phyloP scores from a whole-genome alignment of 2,797 vertebrate species.

The Darevskia nairensis region DNA sequence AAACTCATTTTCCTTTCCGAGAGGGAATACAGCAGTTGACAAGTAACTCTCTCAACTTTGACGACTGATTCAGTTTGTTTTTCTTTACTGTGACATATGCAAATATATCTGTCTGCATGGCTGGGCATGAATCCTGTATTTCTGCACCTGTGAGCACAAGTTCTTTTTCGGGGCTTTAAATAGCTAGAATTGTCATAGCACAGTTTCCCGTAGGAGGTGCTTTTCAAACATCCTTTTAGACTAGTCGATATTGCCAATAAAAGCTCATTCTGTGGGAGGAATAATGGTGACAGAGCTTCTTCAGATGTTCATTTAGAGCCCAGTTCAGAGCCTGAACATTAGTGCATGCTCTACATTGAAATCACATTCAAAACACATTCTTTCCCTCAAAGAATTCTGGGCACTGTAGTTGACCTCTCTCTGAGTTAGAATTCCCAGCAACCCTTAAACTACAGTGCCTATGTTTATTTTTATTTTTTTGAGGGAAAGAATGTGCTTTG shows the following conservation, averaged over 20 bases:
- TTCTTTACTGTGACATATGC: conserved; percentile 12
- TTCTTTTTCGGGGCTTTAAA: conserved; percentile 16
- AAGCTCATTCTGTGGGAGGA: background rate
- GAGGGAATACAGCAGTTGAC: background rate
- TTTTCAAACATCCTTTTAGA: background rate
- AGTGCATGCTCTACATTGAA: no score
- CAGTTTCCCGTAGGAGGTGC: background rate
- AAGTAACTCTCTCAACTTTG: background rate
- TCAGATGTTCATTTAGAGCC: background rate
- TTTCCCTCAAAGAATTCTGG: no score
- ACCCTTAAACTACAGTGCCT: no score
- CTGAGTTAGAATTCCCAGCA: no score
- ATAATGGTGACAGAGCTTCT: background rate
- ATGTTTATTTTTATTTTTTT: no score
- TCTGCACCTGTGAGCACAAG: background rate
- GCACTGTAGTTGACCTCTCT: no score
- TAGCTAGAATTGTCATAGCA: conserved; percentile 5
- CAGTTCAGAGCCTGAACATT: background rate
- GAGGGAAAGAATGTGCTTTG: no score
- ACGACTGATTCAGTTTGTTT: background rate
- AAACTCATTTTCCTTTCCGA: conserved; percentile 1
- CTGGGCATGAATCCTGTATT: conserved; percentile 17
- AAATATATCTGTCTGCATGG: conserved; percentile 15
- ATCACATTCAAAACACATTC: no score
- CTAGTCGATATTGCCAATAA: background rate